Percentiles rank a stretch among this genome's conserved stretches.
These are phyloP conservation scores for Pterostichus niger DNA, from an alignment of 2,888 invertebrate genomes.

Conservation along the genomic window DNA sequence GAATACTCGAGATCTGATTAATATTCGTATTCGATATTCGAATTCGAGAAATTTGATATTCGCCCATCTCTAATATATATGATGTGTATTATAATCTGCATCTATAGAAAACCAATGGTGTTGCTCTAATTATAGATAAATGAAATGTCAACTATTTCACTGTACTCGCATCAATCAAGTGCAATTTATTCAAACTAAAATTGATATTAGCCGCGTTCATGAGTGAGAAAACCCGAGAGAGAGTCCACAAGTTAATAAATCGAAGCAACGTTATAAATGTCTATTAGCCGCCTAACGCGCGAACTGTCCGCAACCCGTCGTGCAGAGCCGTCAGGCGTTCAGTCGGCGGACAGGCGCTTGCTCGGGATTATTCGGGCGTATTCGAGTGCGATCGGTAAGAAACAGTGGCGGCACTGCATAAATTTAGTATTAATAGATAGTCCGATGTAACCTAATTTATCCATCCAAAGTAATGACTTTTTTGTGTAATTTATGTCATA, in stretches of 20 bases:
- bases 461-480: too few relatives aligned
- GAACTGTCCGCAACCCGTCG: slow-evolving; percentile 63
- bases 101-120: too few relatives aligned
- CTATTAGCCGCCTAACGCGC: slow-evolving; percentile 59
- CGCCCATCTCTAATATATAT: too few relatives aligned
- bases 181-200: slow-evolving; percentile 54
- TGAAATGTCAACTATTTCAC: slow-evolving; percentile 41
- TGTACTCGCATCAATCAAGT: slow-evolving; percentile 38
- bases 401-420: background rate
- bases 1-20: too few relatives aligned
- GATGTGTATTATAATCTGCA: too few relatives aligned
- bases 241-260: slow-evolving; percentile 62
- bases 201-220: slow-evolving; percentile 49
- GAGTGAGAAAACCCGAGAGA: slow-evolving; percentile 26
- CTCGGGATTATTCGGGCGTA: slow-evolving; percentile 2
- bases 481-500: too few relatives aligned
- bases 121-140: background rate
- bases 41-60: too few relatives aligned
- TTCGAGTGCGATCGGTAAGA: background rate
- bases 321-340: slow-evolving; percentile 47
- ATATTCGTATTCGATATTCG: too few relatives aligned
- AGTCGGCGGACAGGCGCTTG: slow-evolving; percentile 31
- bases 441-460: too few relatives aligned
- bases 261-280: slow-evolving; percentile 63
- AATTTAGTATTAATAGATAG: too few relatives aligned